Percentiles rank a stretch among this genome's conserved stretches.
Conservation (phyloP, 2,113 vertebrate genomes). For the Spea bombifrons region DNA sequence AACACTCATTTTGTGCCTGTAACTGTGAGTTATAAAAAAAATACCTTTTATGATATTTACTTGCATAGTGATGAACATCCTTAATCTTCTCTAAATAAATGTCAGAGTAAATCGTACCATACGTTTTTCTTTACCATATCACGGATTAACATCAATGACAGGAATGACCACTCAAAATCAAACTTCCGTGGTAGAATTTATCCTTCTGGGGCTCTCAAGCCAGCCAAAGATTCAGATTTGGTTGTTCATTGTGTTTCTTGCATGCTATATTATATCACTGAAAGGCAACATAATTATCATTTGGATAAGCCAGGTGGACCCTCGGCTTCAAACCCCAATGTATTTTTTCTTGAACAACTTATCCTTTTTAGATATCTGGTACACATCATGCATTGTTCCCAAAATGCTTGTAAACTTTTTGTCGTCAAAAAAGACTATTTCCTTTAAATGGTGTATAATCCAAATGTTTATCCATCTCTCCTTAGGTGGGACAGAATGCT, state of each 20-base stretch:
- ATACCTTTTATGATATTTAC: too few species aligned
- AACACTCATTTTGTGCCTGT: too few species aligned
- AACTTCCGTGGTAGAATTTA: neutral
- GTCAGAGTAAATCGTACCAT: too few species aligned
- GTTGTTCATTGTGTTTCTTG: neutral
- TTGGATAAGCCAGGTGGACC: neutral
- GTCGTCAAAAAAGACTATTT: neutral
- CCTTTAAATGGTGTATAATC: neutral
- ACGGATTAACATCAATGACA: too few species aligned
- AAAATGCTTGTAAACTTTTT: neutral
- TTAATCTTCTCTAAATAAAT: too few species aligned
- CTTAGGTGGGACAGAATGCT: neutral
- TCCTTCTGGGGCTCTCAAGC: neutral
- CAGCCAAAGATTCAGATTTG: neutral
- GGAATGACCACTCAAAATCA: neutral
- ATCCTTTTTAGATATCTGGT: neutral
- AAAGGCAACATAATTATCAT: neutral
- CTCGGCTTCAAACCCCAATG: neutral
- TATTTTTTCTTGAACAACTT: neutral
- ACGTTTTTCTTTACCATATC: too few species aligned
- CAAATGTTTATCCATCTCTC: neutral
- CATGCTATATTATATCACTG: neutral
- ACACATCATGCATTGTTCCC: neutral
- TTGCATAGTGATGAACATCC: too few species aligned
- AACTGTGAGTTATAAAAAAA: too few species aligned